Percentiles rank a stretch among this genome's conserved stretches.
Conservation (phyloP, 2,797 vertebrate genomes). For the Hyperoplus lanceolatus region DNA sequence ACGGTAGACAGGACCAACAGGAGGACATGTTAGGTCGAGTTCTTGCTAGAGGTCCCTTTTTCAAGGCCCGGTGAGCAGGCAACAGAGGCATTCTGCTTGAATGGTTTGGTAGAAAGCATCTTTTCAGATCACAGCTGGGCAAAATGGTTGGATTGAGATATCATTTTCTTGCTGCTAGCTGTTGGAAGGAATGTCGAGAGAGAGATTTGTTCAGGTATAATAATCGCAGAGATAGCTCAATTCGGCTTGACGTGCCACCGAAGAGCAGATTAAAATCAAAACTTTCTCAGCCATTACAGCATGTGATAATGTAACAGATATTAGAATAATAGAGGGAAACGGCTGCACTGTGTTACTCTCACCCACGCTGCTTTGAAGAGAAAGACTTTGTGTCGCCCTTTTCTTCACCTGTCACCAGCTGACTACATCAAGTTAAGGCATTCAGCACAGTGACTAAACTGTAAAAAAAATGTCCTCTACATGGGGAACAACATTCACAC, state of each 20-base stretch:
- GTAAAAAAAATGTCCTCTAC: neutral
- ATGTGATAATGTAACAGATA: slow-evolving; percentile 21
- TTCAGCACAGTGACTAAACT: no score
- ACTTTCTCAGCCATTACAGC: neutral
- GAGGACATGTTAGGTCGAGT: neutral
- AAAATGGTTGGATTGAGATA: slow-evolving; percentile 51
- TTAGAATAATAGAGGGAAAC: slow-evolving; percentile 9
- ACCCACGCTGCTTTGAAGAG: slow-evolving; percentile 4
- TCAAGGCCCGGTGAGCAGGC: slow-evolving; percentile 28
- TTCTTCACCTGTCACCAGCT: slow-evolving; percentile 14
- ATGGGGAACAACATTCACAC: slow-evolving; percentile 9
- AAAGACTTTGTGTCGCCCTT: slow-evolving; percentile 16
- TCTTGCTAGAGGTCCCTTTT: slow-evolving; percentile 22
- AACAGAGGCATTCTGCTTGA: slow-evolving; percentile 59
- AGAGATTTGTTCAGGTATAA: slow-evolving; percentile 55
- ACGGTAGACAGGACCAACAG: slow-evolving; percentile 18
- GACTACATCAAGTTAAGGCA: no score
- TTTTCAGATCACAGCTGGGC: slow-evolving; percentile 45
- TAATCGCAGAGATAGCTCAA: slow-evolving; percentile 39
- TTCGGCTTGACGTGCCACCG: slow-evolving; percentile 10
- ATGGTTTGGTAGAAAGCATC: slow-evolving; percentile 49
- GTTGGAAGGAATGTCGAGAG: slow-evolving; percentile 13
- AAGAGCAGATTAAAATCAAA: slow-evolving; percentile 23
- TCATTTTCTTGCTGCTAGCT: slow-evolving; percentile 23
- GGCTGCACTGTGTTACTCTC: slow-evolving; percentile 20